These are phyloP conservation scores for Aselliscus stoliczkanus DNA, from an alignment of 2,797 vertebrate genomes.

Conservation along the genomic window DNA sequence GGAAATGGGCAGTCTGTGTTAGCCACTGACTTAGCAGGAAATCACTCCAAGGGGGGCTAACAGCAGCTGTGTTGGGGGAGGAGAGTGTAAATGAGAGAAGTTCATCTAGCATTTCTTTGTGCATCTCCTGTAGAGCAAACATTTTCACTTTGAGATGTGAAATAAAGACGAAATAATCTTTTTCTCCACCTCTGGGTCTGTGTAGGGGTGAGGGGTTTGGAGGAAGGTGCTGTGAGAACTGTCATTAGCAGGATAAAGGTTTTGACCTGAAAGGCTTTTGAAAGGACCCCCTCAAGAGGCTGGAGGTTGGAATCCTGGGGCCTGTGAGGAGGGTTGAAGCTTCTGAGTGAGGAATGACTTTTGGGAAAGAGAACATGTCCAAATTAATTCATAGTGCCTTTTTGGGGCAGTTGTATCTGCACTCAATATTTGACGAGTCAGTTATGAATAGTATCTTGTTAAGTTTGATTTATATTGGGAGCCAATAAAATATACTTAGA, in stretches of 20 bases:
- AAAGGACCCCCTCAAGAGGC: neutral
- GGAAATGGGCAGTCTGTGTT: neutral
- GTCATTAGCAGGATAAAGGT: neutral
- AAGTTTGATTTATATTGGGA: neutral
- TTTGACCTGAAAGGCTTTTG: neutral
- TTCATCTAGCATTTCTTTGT: neutral
- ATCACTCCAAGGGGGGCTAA: neutral
- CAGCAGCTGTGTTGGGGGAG: neutral
- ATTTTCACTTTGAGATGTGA: neutral
- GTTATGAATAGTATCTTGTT: too few relatives aligned
- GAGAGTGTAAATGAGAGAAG: too few relatives aligned
- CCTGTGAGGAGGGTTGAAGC: neutral
- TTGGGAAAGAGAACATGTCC: neutral
- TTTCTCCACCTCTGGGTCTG: neutral
- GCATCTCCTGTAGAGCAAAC: neutral
- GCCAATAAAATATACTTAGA: neutral
- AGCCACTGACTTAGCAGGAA: neutral
- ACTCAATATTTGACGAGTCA: neutral
- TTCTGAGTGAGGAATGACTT: neutral
- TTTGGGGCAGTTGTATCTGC: neutral
- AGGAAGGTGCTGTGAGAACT: too few relatives aligned
- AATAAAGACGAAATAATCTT: neutral
- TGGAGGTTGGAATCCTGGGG: neutral
- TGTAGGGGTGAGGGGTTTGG: too few relatives aligned
- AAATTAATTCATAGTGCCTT: rapidly evolving